Evolutionary conservation across 2,113 vertebrate species (phyloP).

Genomic region (Syngnathus scovelli): DNA sequence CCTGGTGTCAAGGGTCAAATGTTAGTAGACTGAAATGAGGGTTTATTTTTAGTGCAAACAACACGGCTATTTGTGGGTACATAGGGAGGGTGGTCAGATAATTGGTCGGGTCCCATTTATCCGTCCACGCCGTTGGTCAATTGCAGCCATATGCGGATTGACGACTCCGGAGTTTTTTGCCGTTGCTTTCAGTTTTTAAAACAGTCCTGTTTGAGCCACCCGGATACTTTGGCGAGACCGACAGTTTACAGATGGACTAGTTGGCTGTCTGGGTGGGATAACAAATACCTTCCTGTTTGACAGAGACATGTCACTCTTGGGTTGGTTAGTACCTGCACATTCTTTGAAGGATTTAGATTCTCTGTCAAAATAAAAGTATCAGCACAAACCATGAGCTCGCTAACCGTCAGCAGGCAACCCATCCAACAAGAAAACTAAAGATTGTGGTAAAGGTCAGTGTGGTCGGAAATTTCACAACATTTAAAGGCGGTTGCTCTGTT

Average conservation of each 20-base stretch:
- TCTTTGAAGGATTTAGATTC: neutral
- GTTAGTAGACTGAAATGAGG: constrained; percentile 54
- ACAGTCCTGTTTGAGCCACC: constrained; percentile 41
- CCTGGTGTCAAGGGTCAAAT: constrained; percentile 55
- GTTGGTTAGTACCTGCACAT: neutral
- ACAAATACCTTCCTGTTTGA: neutral
- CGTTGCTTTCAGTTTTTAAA: constrained; percentile 39
- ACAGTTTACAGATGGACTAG: constrained; percentile 10
- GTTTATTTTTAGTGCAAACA: constrained; percentile 69
- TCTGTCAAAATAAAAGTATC: too few relatives aligned
- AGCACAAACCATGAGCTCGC: too few relatives aligned
- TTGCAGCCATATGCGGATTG: constrained; percentile 67
- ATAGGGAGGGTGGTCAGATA: constrained; percentile 63
- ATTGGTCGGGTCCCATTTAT: constrained; percentile 66
- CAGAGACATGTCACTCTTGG: neutral
- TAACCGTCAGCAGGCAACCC: too few relatives aligned
- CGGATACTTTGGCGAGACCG: constrained; percentile 19
- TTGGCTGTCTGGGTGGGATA: neutral
- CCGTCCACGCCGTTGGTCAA: constrained; percentile 52
- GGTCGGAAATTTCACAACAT: too few relatives aligned
- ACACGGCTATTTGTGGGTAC: constrained; percentile 59
- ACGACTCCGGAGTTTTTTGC: constrained; percentile 63
- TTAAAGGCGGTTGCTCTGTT: too few relatives aligned
- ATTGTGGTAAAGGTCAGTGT: neutral
- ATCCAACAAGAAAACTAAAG: neutral